These are phyloP conservation scores for Microcebus lehilahytsara DNA, from an alignment of 2,113 vertebrate species.

Conservation along the genomic window DNA sequence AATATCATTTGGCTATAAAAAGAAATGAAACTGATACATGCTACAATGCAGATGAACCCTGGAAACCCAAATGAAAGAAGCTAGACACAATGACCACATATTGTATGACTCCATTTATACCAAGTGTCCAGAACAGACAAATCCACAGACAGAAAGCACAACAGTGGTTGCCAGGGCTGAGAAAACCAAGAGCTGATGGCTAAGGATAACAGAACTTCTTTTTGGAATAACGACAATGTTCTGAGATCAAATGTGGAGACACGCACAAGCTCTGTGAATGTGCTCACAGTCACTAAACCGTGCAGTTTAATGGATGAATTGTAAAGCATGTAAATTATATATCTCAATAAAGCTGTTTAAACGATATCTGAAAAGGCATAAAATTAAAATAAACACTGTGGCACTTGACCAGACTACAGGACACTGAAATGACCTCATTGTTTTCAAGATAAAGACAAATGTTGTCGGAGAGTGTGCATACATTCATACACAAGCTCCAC, in stretches of 20 bases:
- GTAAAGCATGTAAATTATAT: neutral
- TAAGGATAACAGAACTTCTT: neutral
- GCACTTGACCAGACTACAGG: neutral
- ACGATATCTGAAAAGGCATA: neutral
- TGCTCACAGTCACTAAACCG: neutral
- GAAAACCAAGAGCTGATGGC: neutral
- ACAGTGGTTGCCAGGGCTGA: neutral
- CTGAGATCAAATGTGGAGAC: neutral
- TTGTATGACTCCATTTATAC: neutral
- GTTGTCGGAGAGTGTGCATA: neutral
- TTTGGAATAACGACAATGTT: neutral
- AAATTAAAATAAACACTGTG: neutral
- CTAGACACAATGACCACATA: neutral
- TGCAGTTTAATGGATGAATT: neutral
- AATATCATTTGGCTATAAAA: neutral
- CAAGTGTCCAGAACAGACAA: neutral
- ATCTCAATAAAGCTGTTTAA: slow-evolving; percentile 18
- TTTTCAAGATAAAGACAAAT: neutral
- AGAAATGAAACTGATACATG: neutral
- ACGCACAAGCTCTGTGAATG: neutral
- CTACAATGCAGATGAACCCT: neutral
- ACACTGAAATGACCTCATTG: neutral
- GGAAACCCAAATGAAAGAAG: neutral
- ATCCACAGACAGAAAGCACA: neutral
- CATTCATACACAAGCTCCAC: neutral